Base-by-base conservation (phyloP, 1,140 invertebrate species). In the Thereuonema tuberculata region DNA sequence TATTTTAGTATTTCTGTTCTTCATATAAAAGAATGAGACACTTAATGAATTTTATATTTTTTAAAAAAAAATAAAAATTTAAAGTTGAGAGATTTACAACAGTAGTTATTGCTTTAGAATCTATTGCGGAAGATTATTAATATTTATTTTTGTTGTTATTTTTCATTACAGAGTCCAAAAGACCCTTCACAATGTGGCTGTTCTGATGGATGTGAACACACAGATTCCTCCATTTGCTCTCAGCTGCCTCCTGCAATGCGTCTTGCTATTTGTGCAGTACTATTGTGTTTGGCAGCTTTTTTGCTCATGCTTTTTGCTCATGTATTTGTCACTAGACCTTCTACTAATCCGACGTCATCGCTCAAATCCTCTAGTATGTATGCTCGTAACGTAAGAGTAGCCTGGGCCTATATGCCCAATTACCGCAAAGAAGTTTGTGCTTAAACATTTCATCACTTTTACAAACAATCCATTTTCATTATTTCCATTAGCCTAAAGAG, bases 241-340 rank as follows among this genome's bases (percentile, higher is more conserved):
- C 25, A 55, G 14, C 26, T 55, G 12, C 53, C 53, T 26, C 53
- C 53, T 26, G 53, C 53, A 14, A 55, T 55, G 53, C 24, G 53
- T 12, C 28, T 55, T 14, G 53, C 53, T 21, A 29, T 55, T 28
- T 55, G 53, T 55, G 53, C 53, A 17, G 53, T 55, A 27, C 28
- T 55, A 3, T 55, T 55, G 17, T 55, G 53, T 25, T 55, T 55
- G 28, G 53, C 53, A 27, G 53, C 53, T 27, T 55, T 55, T 55
- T 21, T 55, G 3, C 26, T 55, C 9, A 55, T 55, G 53, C 23
- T 55, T 3, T 55, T 55, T 55, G 53, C 27, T 26, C 53, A 55
- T 21, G 53, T 55, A 23, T 55, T 55, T 29, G 23, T 55, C 28
- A 14, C 27, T 14, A 3, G 53, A 12, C 53, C 53, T 28, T 55